Evolutionary conservation across 2,113 vertebrate species (phyloP).

Genomic region (Cercocebus atys): DNA sequence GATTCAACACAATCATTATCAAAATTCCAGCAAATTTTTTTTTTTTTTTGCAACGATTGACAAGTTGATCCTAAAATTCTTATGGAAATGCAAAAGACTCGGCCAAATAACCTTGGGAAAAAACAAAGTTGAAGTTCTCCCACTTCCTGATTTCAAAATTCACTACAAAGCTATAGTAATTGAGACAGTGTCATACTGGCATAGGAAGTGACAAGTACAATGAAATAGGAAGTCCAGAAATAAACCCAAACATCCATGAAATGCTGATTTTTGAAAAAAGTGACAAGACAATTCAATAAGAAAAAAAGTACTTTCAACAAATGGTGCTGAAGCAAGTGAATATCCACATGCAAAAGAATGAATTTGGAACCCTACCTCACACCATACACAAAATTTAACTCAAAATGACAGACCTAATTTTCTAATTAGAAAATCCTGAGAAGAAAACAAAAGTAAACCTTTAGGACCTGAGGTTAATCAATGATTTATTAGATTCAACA

Average conservation of each 20-base stretch:
- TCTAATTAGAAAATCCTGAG: neutral
- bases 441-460: neutral
- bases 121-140: neutral
- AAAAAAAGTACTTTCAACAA: neutral
- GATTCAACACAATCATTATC: neutral
- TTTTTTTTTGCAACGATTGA: neutral
- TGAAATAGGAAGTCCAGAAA: neutral
- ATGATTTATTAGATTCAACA: neutral
- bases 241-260: neutral
- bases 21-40: neutral
- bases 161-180: neutral
- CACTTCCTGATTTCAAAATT: neutral
- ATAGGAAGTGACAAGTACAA: neutral
- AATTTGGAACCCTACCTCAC: neutral
- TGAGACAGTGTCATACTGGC: neutral
- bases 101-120: neutral
- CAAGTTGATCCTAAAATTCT: conserved; percentile 19
- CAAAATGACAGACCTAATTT: conserved; percentile 13
- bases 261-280: neutral
- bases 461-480: neutral
- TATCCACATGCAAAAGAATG: neutral
- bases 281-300: neutral
- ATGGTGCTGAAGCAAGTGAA: neutral
- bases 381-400: neutral
- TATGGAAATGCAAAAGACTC: neutral